Base-by-base conservation (phyloP, 2,113 vertebrate species). In the Silurus asotus region DNA sequence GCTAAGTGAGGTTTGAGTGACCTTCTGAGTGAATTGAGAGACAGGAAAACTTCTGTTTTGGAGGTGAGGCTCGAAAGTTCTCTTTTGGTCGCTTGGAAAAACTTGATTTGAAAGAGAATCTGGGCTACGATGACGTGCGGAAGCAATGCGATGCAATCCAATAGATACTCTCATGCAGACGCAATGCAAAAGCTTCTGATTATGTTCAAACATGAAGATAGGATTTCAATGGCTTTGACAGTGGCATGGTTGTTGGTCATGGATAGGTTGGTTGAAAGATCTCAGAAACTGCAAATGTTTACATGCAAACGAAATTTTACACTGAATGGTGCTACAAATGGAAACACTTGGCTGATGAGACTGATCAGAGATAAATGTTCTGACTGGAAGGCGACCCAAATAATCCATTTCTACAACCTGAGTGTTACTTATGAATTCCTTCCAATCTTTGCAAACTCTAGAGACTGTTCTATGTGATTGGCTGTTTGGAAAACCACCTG, bases 11-110 rank as follows among this genome's bases (percentile, higher is more conserved):
- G 64, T 83, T 87, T 87, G 90, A 81, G 87, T 88, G 88, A 87
- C 82, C 91, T 92, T 93, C 92, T 84, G 17, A 74, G 80, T 77
- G 87, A 80, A 87, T 91, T 90, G 89, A 88, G 93, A 92, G 62
- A 48, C n/a, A 20, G 17, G 15, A 79, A 83, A 85, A 67, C 49
- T 86, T 89, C 90, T 82, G 90, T 86, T 92, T 89, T 87, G 91
- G 90, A 86, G 45, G 55, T 51, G 8, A 19, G 51, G 28, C 74
- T 81, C 23, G 67, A 28, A 58, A 81, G 45, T 25, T 25, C 25
- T 56, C 19, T 81, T 56, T 28, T 25, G 15, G 62, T 23, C 5
- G 45, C 45, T 55, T 51, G 20, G 20, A 53, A 75, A n/a, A 53
- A 75, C 72, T 75, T 75, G 48, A 51, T 75, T 75, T 51, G 20